Percentiles rank a stretch among this genome's conserved stretches.
phyloP scores from a whole-genome alignment of 2,113 vertebrate genomes.

The Oxyruncus cristatus region DNA sequence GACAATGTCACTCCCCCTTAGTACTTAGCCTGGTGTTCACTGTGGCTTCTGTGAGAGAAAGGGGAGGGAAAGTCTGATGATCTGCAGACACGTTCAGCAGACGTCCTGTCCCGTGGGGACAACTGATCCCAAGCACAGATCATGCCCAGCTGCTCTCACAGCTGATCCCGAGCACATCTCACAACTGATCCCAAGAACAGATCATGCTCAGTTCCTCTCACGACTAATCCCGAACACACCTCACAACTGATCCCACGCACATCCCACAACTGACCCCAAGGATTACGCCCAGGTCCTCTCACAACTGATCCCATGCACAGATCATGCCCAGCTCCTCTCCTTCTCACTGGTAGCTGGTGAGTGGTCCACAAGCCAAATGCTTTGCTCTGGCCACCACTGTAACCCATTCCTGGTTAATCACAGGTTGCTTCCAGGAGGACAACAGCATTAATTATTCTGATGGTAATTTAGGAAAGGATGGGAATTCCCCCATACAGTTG shows the following conservation, averaged over 20 bases:
- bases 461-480: not conserved
- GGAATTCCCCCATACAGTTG: not conserved
- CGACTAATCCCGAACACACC: not conserved
- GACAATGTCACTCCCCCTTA: not conserved
- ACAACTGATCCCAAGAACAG: not conserved
- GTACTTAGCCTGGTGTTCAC: not conserved
- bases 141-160: not conserved
- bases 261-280: not conserved
- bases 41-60: not conserved
- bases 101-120: accelerated
- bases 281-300: not conserved
- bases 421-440: not conserved
- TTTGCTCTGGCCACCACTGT: not conserved
- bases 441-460: not conserved
- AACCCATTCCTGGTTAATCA: not conserved
- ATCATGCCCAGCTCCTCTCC: not conserved
- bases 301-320: not conserved
- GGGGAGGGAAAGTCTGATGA: not conserved
- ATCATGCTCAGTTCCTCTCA: not conserved
- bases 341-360: not conserved
- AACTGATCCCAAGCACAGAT: not conserved
- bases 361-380: not conserved
- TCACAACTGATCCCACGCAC: not conserved
- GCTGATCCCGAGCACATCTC: not conserved
- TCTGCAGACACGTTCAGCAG: not conserved